Percentiles rank a stretch among this genome's conserved stretches.
These are phyloP conservation scores for Grallaria varia DNA, from an alignment of 2,113 vertebrate genomes.

Conservation along the genomic window DNA sequence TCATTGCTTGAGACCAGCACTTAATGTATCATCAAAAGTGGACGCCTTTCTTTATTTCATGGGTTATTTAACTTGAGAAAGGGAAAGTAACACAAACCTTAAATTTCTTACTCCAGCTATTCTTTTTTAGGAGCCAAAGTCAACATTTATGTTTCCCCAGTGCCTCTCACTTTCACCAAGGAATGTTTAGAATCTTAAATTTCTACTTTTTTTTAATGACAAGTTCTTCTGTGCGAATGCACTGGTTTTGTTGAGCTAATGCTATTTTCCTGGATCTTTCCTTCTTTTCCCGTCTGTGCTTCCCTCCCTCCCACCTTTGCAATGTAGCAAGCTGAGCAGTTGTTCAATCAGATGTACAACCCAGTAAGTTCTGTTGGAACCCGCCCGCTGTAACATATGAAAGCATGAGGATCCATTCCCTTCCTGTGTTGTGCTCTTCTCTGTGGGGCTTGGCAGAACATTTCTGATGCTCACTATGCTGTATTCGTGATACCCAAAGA, in stretches of 20 bases:
- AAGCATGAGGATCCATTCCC: slow-evolving; percentile 89
- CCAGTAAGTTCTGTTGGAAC: slow-evolving; percentile 92
- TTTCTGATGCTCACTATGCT: slow-evolving; percentile 44
- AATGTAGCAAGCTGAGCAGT: slow-evolving; percentile 99
- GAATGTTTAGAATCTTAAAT: slow-evolving; percentile 83
- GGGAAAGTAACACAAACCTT: slow-evolving; percentile 82
- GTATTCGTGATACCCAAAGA: slow-evolving; percentile 37
- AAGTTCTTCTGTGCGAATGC: slow-evolving; percentile 77
- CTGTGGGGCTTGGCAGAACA: slow-evolving; percentile 54
- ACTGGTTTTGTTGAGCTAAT: slow-evolving; percentile 83
- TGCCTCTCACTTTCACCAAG: slow-evolving; percentile 77
- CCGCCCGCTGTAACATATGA: slow-evolving; percentile 84
- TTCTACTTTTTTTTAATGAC: slow-evolving; percentile 63
- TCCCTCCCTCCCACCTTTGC: slow-evolving; percentile 83
- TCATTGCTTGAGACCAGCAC: slow-evolving; percentile 77
- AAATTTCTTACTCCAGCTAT: slow-evolving; percentile 80
- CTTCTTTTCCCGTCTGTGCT: slow-evolving; percentile 80
- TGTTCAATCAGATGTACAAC: slow-evolving; percentile 99
- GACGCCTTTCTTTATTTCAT: slow-evolving; percentile 85
- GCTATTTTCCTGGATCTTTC: slow-evolving; percentile 87
- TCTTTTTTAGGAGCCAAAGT: slow-evolving; percentile 83
- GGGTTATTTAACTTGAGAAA: slow-evolving; percentile 83
- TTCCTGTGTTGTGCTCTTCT: slow-evolving; percentile 45
- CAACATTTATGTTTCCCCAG: slow-evolving; percentile 79
- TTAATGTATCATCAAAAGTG: slow-evolving; percentile 83